A percentile compares a stretch with the other conserved stretches of the same genome.
Conservation (phyloP, 2,113 vertebrate species). For the Dicentrarchus labrax region DNA sequence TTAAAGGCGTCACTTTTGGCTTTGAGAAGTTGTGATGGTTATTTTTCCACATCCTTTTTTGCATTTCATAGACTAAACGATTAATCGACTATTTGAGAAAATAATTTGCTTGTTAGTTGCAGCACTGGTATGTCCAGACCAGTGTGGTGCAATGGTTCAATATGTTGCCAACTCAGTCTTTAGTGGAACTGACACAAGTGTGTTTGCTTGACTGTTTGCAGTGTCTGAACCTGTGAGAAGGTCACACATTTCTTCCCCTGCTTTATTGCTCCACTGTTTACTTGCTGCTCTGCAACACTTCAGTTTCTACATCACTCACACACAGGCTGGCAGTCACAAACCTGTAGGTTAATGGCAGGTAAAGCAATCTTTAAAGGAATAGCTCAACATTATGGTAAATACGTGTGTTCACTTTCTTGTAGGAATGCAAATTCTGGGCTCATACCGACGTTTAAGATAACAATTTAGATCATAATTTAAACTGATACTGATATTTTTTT, state of each 20-base stretch:
- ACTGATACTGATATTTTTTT: too few species aligned
- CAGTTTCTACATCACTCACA: neutral
- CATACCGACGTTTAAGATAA: too few species aligned
- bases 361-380: neutral
- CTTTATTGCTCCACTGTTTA: neutral
- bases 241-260: neutral
- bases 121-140: neutral
- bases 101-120: neutral
- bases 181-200: neutral
- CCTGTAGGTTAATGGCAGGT: neutral
- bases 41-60: neutral
- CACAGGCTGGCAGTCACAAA: neutral
- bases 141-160: too few species aligned
- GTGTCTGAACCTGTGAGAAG: neutral
- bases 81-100: neutral
- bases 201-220: neutral
- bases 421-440: too few species aligned
- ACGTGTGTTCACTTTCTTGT: neutral
- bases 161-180: neutral
- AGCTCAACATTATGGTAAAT: neutral
- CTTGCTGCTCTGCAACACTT: conserved; percentile 4
- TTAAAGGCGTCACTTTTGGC: neutral
- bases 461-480: too few species aligned
- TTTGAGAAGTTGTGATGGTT: neutral
- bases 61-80: neutral